Percentiles rank a stretch among this genome's conserved stretches.
Conservation (phyloP, 2,797 vertebrate genomes). For the Tarsius wallacei region DNA sequence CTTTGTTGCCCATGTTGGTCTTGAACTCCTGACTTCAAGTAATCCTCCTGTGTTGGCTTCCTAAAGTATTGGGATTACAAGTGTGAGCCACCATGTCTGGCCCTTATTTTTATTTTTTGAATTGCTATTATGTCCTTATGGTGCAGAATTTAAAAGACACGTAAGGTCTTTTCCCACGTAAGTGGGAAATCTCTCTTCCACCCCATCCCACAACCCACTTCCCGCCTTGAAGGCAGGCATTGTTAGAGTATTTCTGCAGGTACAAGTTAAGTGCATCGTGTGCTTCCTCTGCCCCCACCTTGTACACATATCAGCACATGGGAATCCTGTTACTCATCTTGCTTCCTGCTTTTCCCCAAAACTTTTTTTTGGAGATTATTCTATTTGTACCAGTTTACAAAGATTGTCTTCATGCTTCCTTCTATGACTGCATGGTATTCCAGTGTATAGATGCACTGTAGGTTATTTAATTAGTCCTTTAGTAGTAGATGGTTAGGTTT, state of each 20-base stretch:
- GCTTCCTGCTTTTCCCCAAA: not conserved
- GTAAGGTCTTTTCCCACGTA: not conserved
- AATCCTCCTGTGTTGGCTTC: too few species aligned
- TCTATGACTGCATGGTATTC: not conserved
- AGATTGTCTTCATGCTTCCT: not conserved
- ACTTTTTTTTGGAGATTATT: not conserved
- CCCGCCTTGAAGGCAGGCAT: not conserved
- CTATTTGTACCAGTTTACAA: not conserved
- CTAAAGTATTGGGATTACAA: too few species aligned
- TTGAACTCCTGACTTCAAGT: too few species aligned
- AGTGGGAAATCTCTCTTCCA: not conserved
- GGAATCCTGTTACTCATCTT: not conserved
- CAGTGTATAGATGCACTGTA: not conserved
- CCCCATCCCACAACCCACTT: not conserved
- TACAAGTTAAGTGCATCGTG: not conserved
- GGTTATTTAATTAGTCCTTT: conserved; percentile 19
- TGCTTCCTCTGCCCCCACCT: not conserved
- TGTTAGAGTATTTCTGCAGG: not conserved
- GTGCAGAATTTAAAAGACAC: conserved; percentile 44
- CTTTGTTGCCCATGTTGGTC: too few species aligned
- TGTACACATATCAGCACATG: rapidly evolving
- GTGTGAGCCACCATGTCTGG: too few species aligned
- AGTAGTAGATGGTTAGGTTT: not conserved
- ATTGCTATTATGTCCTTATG: not conserved
- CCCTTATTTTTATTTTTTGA: not conserved